These are phyloP conservation scores for Chamaea fasciata DNA, from an alignment of 2,113 vertebrate species.

Conservation along the genomic window DNA sequence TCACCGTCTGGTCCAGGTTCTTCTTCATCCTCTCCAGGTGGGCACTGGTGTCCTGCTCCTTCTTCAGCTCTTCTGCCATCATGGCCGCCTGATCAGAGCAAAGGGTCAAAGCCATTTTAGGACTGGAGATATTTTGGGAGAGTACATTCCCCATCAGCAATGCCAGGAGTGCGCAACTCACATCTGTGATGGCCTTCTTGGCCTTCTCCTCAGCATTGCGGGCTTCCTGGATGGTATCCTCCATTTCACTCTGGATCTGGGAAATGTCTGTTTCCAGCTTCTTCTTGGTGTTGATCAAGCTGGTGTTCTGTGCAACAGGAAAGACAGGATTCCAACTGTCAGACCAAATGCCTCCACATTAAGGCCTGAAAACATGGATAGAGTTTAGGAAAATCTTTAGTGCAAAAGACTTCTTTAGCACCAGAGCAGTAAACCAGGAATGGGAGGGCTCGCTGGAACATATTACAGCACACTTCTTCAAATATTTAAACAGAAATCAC, in stretches of 20 bases:
- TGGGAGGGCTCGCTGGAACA: neutral
- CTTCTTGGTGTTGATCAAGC: neutral
- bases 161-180: too few species aligned
- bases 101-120: too few species aligned
- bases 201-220: constrained; percentile 80
- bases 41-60: constrained; percentile 90
- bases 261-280: constrained; percentile 64
- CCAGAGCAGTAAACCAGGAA: neutral
- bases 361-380: too few species aligned
- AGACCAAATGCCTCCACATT: too few species aligned
- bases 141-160: too few species aligned
- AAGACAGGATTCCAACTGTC: too few species aligned
- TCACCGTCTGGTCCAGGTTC: neutral
- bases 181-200: constrained; percentile 75
- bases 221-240: constrained; percentile 74
- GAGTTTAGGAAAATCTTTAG: too few species aligned
- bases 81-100: constrained; percentile 70
- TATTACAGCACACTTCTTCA: neutral
- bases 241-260: constrained; percentile 75
- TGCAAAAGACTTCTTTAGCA: too few species aligned
- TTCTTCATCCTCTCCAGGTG: constrained; percentile 68
- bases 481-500: neutral
- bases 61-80: constrained; percentile 94
- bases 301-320: neutral
- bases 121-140: too few species aligned